Evolutionary conservation across 2,113 vertebrate genomes (phyloP).

Genomic region (Vombatus ursinus): DNA sequence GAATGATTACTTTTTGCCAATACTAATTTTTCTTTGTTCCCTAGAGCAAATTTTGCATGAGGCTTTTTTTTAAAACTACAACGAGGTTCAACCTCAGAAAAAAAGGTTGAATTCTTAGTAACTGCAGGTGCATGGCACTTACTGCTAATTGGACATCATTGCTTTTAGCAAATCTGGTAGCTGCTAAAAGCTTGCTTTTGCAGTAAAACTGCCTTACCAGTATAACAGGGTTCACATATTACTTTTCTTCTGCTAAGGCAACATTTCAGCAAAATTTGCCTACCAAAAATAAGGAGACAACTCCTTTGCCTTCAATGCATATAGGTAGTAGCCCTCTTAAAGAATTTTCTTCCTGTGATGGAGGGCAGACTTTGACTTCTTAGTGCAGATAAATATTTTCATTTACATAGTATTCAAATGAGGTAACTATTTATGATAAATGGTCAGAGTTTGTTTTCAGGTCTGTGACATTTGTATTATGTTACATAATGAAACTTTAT

Average conservation of each 20-base stretch:
- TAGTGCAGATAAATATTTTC: background rate
- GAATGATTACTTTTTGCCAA: constrained; percentile 30
- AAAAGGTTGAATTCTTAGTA: constrained; percentile 39
- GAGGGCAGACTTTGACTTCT: background rate
- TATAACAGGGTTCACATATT: background rate
- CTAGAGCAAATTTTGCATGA: constrained; percentile 12
- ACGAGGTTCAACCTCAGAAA: constrained; percentile 30
- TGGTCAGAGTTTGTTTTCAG: background rate
- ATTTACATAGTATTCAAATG: background rate
- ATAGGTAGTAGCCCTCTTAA: background rate
- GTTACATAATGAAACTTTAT: background rate
- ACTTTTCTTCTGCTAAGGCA: constrained; percentile 4
- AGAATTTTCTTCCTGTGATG: background rate
- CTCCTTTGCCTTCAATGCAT: background rate
- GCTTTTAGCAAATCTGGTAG: constrained; percentile 58
- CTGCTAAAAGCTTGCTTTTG: constrained; percentile 57
- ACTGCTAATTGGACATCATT: constrained; percentile 39
- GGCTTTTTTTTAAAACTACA: constrained; percentile 23
- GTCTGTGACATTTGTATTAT: background rate
- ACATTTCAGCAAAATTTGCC: background rate
- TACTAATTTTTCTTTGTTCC: constrained; percentile 41
- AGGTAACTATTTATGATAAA: background rate
- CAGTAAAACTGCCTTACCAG: background rate
- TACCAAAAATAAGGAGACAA: constrained; percentile 1
- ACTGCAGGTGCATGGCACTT: constrained; percentile 31